A percentile compares a stretch with the other conserved stretches of the same genome.
phyloP scores from a whole-genome alignment of 2,888 invertebrate genomes.

The Drosophila atripex region DNA sequence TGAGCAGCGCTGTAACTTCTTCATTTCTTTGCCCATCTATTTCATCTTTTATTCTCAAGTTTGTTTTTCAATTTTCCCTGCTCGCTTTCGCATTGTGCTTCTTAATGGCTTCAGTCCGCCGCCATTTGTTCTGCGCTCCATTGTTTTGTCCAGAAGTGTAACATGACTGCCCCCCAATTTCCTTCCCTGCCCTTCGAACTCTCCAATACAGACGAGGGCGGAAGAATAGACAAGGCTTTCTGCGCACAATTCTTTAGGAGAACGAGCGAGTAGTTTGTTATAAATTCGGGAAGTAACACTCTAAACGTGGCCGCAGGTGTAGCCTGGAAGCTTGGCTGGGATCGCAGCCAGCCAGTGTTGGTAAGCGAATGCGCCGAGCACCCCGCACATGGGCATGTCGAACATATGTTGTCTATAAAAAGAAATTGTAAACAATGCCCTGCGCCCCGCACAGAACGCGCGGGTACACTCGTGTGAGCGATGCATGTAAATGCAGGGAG shows the following conservation, averaged over 20 bases:
- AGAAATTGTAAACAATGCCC: constrained; percentile 70
- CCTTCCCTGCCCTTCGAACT: constrained; percentile 1
- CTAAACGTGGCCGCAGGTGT: neutral
- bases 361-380: constrained; percentile 40
- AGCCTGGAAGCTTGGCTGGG: neutral
- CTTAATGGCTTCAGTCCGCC: constrained; percentile 72
- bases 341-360: constrained; percentile 55
- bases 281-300: too few species aligned
- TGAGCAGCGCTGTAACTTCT: constrained; percentile 59
- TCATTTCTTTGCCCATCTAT: constrained; percentile 48
- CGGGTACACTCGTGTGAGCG: constrained; percentile 12
- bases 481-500: constrained; percentile 29
- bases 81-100: constrained; percentile 41
- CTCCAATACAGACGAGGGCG: constrained; percentile 1
- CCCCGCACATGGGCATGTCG: constrained; percentile 57
- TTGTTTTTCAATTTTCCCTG: constrained; percentile 25
- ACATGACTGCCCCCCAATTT: constrained; percentile 1
- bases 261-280: too few species aligned
- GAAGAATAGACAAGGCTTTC: neutral
- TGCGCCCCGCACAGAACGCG: constrained; percentile 4
- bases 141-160: constrained; percentile 52
- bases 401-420: constrained; percentile 71
- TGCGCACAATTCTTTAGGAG: neutral
- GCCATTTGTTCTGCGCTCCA: constrained; percentile 66
- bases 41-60: constrained; percentile 39